Percentiles rank a stretch among this genome's conserved stretches.
Evolutionary conservation across 2,797 vertebrate species (phyloP).

Genomic region (Sparidentex hasta): DNA sequence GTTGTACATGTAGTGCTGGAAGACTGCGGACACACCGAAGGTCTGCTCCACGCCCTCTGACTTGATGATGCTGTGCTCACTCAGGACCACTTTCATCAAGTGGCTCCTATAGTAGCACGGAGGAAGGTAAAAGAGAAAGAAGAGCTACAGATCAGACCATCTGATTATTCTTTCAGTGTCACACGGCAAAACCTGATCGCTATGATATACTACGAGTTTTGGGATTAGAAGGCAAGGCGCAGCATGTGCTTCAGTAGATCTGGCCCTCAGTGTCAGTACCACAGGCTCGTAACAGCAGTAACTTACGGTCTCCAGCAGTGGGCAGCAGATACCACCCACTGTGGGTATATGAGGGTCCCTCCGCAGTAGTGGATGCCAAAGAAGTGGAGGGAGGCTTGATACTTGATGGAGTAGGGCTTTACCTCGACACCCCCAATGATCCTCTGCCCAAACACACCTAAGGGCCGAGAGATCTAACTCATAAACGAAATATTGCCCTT

Average conservation of each 20-base stretch:
- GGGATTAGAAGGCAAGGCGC: neutral
- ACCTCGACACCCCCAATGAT: slow-evolving; percentile 84
- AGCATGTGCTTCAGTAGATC: neutral
- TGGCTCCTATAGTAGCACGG: slow-evolving; percentile 60
- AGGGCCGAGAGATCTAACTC: neutral
- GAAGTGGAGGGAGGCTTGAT: slow-evolving; percentile 81
- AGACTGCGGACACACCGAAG: slow-evolving; percentile 69
- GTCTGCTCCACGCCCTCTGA: slow-evolving; percentile 77
- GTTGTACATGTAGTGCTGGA: slow-evolving; percentile 72
- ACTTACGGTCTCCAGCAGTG: slow-evolving; percentile 89
- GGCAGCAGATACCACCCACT: slow-evolving; percentile 88
- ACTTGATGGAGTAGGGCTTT: slow-evolving; percentile 76
- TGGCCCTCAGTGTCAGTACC: neutral
- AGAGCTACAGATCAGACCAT: neutral
- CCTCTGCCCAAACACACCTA: slow-evolving; percentile 73
- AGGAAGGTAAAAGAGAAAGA: neutral
- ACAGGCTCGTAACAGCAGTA: slow-evolving; percentile 46
- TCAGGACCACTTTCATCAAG: slow-evolving; percentile 79
- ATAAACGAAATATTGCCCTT: neutral
- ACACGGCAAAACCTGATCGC: neutral
- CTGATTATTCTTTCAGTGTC: neutral
- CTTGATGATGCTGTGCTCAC: slow-evolving; percentile 71
- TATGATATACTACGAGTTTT: neutral
- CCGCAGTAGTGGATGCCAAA: slow-evolving; percentile 80
- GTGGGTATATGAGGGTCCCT: slow-evolving; percentile 78